These are phyloP conservation scores for Romanogobio albipinnatus DNA, from an alignment of 2,113 vertebrate genomes.

Conservation along the genomic window DNA sequence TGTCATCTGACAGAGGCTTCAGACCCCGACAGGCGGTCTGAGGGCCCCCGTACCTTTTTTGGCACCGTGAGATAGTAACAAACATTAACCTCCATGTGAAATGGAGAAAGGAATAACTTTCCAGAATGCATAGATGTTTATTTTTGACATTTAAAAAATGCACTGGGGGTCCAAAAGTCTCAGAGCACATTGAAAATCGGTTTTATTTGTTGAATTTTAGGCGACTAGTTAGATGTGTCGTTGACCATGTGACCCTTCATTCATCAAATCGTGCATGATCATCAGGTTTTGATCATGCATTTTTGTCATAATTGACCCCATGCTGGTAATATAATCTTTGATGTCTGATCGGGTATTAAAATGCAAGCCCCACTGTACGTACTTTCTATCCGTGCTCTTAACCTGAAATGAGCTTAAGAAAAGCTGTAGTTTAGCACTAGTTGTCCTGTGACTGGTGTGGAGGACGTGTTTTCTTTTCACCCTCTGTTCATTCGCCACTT, in stretches of 20 bases:
- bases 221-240: neutral
- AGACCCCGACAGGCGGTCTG: constrained; percentile 1
- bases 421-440: neutral
- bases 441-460: neutral
- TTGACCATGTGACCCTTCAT: neutral
- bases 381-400: neutral
- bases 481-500: neutral
- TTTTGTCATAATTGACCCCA: neutral
- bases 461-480: constrained; percentile 19
- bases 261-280: neutral
- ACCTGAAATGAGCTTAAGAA: constrained; percentile 1
- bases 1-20: constrained; percentile 61
- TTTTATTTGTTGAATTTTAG: neutral
- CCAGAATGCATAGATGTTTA: neutral
- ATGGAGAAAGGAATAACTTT: neutral
- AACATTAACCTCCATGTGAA: neutral
- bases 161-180: neutral
- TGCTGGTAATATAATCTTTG: neutral
- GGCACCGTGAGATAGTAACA: constrained; percentile 9
- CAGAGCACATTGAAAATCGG: neutral
- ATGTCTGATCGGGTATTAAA: neutral
- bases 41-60: constrained; percentile 42
- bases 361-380: neutral
- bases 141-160: neutral
- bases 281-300: neutral